Conservation (phyloP, 2,113 vertebrate species). For the Pogona vitticeps region DNA sequence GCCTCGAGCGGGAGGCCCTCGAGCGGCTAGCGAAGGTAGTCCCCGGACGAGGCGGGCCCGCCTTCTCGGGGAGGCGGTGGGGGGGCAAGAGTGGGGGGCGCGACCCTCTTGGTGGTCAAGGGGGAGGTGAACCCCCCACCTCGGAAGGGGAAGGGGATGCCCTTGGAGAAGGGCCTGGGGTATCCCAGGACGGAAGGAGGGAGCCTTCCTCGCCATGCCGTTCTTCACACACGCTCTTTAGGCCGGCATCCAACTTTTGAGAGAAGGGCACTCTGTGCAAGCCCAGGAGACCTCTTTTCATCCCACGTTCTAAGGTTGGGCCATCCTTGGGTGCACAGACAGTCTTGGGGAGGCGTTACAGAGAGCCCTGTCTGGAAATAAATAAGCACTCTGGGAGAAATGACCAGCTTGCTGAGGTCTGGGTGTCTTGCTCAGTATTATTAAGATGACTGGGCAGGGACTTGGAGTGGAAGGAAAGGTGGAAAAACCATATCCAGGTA, state of each 20-base stretch:
- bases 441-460: background rate
- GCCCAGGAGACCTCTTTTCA: background rate
- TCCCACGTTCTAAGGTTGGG: background rate
- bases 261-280: background rate
- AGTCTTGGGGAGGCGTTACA: background rate
- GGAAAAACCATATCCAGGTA: background rate
- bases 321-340: background rate
- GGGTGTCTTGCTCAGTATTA: no score
- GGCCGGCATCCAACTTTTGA: no score
- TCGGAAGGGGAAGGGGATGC: no score
- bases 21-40: constrained; percentile 81
- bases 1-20: constrained; percentile 74
- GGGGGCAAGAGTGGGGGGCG: background rate
- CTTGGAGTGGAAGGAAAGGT: background rate
- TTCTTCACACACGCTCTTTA: no score
- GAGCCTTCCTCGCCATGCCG: no score
- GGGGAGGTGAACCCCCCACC: no score
- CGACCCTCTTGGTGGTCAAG: background rate
- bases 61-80: background rate
- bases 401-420: no score
- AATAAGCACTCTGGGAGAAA: no score
- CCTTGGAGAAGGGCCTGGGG: no score
- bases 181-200: background rate
- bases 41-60: background rate
- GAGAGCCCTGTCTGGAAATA: no score